A percentile compares a stretch with the other conserved stretches of the same genome.
Evolutionary conservation across 2,113 vertebrate genomes (phyloP).

Genomic region (Rutilus rutilus): DNA sequence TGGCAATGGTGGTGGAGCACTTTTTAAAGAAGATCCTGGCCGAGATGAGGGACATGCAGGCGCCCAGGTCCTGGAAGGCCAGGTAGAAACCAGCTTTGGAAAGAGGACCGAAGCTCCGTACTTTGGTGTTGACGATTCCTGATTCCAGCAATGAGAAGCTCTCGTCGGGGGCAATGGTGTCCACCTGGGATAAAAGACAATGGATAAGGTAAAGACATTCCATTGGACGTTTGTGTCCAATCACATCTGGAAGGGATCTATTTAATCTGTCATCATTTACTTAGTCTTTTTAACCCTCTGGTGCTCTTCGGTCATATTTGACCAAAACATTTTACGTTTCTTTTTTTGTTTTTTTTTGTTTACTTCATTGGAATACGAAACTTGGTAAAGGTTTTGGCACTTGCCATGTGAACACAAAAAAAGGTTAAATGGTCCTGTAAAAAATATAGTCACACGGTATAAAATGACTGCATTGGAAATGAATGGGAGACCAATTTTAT

Average conservation of each 20-base stretch:
- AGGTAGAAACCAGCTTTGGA: slow-evolving; percentile 96
- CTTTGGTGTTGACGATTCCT: slow-evolving; percentile 94
- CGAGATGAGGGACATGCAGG: slow-evolving; percentile 97
- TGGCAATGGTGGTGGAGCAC: slow-evolving; percentile 93
- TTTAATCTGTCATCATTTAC: neutral
- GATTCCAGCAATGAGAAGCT: slow-evolving; percentile 94
- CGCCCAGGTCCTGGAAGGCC: slow-evolving; percentile 97
- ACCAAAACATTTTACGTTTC: too few relatives aligned
- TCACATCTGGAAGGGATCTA: neutral
- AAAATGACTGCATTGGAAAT: too few relatives aligned
- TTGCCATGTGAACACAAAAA: too few relatives aligned
- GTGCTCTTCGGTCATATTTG: too few relatives aligned
- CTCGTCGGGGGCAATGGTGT: slow-evolving; percentile 96
- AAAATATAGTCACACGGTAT: too few relatives aligned
- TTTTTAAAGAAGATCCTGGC: slow-evolving; percentile 98
- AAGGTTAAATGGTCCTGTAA: too few relatives aligned
- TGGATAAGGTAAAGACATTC: neutral
- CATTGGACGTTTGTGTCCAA: neutral
- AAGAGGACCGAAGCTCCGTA: slow-evolving; percentile 96
- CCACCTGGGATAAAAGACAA: slow-evolving; percentile 75
- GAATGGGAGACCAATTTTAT: too few relatives aligned
- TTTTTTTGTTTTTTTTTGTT: too few relatives aligned
- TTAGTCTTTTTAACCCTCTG: neutral
- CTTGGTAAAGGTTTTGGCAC: too few relatives aligned
- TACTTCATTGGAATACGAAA: too few relatives aligned